Percentiles rank a stretch among this genome's conserved stretches.
These are phyloP conservation scores for Coendou prehensilis DNA, from an alignment of 2,797 vertebrate species.

Conservation along the genomic window DNA sequence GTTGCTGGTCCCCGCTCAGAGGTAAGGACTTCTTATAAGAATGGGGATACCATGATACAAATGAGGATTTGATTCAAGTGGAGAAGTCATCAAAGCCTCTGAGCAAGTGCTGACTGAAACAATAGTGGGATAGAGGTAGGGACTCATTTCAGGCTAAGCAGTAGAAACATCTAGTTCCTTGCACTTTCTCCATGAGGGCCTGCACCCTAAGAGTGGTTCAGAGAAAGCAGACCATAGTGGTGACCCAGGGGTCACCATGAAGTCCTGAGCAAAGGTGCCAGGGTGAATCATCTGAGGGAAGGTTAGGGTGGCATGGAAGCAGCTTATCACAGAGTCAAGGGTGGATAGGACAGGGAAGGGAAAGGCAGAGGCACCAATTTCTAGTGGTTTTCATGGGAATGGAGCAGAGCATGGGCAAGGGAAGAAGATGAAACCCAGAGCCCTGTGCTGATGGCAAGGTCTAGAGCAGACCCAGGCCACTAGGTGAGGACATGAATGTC, in stretches of 20 bases:
- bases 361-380: not conserved
- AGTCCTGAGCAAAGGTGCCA: not conserved
- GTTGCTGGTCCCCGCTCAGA: not conserved
- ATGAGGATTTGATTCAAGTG: not conserved
- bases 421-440: not conserved
- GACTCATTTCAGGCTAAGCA: not conserved
- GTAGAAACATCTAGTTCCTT: not conserved
- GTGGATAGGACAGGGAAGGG: not conserved
- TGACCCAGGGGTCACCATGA: not conserved
- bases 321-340: not conserved
- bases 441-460: not conserved
- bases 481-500: not conserved
- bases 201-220: not conserved
- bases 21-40: not conserved
- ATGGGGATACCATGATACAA: not conserved
- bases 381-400: not conserved
- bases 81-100: not conserved
- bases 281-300: not conserved
- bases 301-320: not conserved
- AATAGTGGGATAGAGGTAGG: no score
- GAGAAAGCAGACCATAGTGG: not conserved
- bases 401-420: not conserved
- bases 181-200: not conserved
- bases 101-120: not conserved
- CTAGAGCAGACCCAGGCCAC: not conserved